Percentiles rank a stretch among this genome's conserved stretches.
phyloP scores from a whole-genome alignment of 2,888 invertebrate genomes.

The Hirtodrosophila alboralis region DNA sequence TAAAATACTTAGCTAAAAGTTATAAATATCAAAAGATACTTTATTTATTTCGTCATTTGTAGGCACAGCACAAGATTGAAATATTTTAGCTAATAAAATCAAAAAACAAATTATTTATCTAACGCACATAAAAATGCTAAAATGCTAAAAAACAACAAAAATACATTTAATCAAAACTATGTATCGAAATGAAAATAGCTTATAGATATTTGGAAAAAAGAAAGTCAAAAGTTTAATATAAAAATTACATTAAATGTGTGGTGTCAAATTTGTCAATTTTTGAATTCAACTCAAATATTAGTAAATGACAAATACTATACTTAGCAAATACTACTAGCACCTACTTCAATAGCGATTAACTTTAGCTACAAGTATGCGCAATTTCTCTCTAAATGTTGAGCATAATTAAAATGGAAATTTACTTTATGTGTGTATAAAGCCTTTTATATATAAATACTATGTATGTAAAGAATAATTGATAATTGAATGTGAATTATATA shows the following conservation, averaged over 20 bases:
- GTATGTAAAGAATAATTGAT: conserved; percentile 26
- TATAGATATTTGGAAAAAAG: conserved; percentile 10
- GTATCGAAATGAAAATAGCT: conserved; percentile 1
- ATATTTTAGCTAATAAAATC: conserved; percentile 7
- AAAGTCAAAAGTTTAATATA: conserved; percentile 29
- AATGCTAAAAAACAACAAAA: background rate
- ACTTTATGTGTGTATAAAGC: conserved; percentile 61
- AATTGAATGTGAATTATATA: conserved; percentile 51
- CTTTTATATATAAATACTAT: conserved; percentile 20
- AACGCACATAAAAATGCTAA: conserved; percentile 27
- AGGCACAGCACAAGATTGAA: conserved; percentile 51
- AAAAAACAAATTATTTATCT: conserved; percentile 9
- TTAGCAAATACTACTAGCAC: conserved; percentile 42
- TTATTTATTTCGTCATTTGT: conserved; percentile 8
- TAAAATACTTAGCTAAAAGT: conserved; percentile 29
- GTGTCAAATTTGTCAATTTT: conserved; percentile 64
- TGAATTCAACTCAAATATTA: conserved; percentile 54
- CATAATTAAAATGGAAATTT: conserved; percentile 30
- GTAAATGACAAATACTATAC: conserved; percentile 34
- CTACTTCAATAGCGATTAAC: conserved; percentile 21
- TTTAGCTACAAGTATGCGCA: conserved; percentile 20
- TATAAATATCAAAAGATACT: conserved; percentile 22
- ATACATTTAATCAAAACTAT: conserved; percentile 11
- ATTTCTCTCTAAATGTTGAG: conserved; percentile 37
- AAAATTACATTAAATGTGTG: conserved; percentile 19